Evolutionary conservation across 2,797 vertebrate species (phyloP).

Genomic region (Sparus aurata): DNA sequence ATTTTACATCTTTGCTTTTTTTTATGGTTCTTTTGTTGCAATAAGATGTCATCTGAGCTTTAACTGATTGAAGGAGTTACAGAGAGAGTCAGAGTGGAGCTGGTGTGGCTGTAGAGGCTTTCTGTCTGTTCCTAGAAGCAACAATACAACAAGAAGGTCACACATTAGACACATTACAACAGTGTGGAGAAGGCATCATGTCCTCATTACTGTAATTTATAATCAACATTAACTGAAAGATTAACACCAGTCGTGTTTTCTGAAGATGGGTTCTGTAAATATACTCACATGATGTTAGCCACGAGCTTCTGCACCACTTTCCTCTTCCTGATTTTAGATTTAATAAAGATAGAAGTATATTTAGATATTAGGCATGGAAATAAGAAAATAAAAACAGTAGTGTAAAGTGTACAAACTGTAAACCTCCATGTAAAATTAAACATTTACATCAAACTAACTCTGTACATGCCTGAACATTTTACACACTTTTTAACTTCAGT

Average conservation of each 20-base stretch:
- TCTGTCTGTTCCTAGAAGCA: conserved; percentile 3
- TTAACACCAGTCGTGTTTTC: background rate
- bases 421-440: background rate
- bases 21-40: conserved; percentile 14
- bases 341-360: background rate
- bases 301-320: conserved; percentile 14
- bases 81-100: conserved; percentile 12
- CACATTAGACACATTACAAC: conserved; percentile 22
- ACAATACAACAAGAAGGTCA: conserved; percentile 9
- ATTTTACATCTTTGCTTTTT: background rate
- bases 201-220: background rate
- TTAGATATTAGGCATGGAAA: too few relatives aligned
- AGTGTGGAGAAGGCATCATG: background rate
- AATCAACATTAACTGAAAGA: background rate
- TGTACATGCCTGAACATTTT: too few relatives aligned
- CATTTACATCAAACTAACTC: background rate
- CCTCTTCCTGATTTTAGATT: background rate
- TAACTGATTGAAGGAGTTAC: background rate
- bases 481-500: too few relatives aligned
- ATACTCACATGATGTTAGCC: conserved; percentile 64
- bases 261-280: background rate
- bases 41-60: conserved; percentile 20
- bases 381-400: background rate
- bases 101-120: background rate
- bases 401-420: background rate